These are phyloP conservation scores for Tenthredo notha DNA, from an alignment of 2,888 invertebrate species.

Conservation along the genomic window DNA sequence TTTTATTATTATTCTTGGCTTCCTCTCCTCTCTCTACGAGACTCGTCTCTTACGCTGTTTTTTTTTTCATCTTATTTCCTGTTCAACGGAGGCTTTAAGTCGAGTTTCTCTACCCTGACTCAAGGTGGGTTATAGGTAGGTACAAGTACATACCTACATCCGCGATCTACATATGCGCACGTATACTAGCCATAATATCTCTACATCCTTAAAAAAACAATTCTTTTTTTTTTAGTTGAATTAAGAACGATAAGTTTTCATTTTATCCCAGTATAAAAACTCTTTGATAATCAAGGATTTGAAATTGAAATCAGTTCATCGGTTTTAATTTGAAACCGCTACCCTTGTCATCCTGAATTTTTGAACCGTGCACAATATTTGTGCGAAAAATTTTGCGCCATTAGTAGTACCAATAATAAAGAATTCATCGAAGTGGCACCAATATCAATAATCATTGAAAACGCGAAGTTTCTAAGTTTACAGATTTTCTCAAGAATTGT, in stretches of 20 bases:
- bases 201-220: background rate
- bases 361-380: background rate
- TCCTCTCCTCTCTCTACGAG: constrained; percentile 60
- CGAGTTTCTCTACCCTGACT: constrained; percentile 29
- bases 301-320: background rate
- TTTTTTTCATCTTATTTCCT: constrained; percentile 44
- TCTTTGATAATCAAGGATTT: too few relatives aligned
- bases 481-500: too few relatives aligned
- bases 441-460: too few relatives aligned
- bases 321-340: background rate
- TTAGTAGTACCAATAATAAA: background rate
- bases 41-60: constrained; percentile 53
- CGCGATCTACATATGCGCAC: constrained; percentile 7
- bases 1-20: constrained; percentile 73
- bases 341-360: background rate
- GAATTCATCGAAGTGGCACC: background rate
- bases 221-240: background rate
- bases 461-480: too few relatives aligned
- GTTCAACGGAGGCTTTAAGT: constrained; percentile 34
- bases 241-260: background rate
- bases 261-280: background rate
- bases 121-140: background rate
- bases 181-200: background rate
- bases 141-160: background rate
- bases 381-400: too few relatives aligned